Evolutionary conservation across 1,140 invertebrate species (phyloP).

Genomic region (Paraescarpia echinospica): DNA sequence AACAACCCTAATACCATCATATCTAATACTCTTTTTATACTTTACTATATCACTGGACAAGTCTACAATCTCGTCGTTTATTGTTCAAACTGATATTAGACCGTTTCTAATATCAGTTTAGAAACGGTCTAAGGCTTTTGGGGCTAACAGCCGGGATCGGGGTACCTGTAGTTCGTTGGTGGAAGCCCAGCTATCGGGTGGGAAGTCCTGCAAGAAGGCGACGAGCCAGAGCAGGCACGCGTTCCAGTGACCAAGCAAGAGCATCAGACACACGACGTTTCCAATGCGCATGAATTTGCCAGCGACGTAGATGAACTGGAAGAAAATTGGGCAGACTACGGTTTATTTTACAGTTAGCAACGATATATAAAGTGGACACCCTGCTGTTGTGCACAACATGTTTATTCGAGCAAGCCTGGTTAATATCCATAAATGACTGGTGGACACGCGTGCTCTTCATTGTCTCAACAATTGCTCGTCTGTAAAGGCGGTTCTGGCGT

Average conservation of each 20-base stretch:
- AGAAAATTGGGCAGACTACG: conserved; percentile 19
- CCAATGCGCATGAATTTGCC: conserved; percentile 99
- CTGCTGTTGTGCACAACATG: not conserved
- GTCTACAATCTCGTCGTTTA: too few relatives aligned
- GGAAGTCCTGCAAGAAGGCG: conserved; percentile 97
- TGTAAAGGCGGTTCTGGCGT: not conserved
- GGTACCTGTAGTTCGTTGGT: conserved; percentile 94
- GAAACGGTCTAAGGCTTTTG: too few relatives aligned
- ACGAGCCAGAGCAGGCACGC: conserved; percentile 97
- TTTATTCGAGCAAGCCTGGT: not conserved
- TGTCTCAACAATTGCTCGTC: not conserved
- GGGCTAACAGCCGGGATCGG: too few relatives aligned
- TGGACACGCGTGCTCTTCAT: not conserved
- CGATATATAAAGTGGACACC: not conserved
- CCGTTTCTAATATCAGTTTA: too few relatives aligned
- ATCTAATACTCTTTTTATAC: too few relatives aligned
- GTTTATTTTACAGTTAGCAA: not conserved
- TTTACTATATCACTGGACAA: too few relatives aligned
- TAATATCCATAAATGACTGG: not conserved
- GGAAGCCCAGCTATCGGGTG: conserved; percentile 96
- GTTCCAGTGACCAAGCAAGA: conserved; percentile 97
- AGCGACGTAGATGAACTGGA: conserved; percentile 98
- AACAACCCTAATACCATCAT: too few relatives aligned
- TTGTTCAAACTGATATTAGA: too few relatives aligned
- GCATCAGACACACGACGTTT: conserved; percentile 99